Conservation (phyloP, 2,113 vertebrate genomes). For the Pelodiscus sinensis region DNA sequence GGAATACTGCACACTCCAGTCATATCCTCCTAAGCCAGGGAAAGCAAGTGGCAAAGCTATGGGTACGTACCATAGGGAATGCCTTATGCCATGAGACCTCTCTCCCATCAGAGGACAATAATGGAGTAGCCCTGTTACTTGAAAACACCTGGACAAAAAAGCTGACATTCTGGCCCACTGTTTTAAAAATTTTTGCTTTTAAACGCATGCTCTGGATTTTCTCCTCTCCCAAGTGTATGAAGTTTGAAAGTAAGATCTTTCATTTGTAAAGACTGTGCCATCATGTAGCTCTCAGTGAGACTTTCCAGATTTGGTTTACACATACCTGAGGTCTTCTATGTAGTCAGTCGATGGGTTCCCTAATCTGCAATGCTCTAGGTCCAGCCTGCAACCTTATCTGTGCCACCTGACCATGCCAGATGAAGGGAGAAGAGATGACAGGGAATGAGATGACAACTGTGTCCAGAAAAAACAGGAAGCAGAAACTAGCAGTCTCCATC, state of each 20-base stretch:
- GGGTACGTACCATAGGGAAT: constrained; percentile 28
- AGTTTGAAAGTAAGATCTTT: constrained; percentile 50
- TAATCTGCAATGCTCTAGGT: constrained; percentile 1
- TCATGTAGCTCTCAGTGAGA: not conserved
- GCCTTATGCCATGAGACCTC: constrained; percentile 25
- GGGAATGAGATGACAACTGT: not conserved
- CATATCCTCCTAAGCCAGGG: constrained; percentile 25
- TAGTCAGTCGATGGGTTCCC: not conserved
- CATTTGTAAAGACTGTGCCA: not conserved
- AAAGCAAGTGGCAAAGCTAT: constrained; percentile 48
- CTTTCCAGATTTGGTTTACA: not conserved
- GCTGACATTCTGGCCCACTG: constrained; percentile 20
- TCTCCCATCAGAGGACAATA: constrained; percentile 44
- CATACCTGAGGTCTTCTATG: not conserved
- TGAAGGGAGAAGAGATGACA: constrained; percentile 19
- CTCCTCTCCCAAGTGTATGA: constrained; percentile 22
- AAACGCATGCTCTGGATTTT: constrained; percentile 48
- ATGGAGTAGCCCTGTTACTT: not conserved
- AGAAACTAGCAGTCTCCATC: not conserved
- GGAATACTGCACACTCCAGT: constrained; percentile 36
- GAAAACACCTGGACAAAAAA: not conserved
- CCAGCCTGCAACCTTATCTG: not conserved
- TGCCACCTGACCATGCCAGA: constrained; percentile 1
- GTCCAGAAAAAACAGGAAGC: not conserved
- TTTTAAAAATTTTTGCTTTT: constrained; percentile 49